These are phyloP conservation scores for Brachylomia viminalis DNA, from an alignment of 2,888 invertebrate genomes.

Conservation along the genomic window DNA sequence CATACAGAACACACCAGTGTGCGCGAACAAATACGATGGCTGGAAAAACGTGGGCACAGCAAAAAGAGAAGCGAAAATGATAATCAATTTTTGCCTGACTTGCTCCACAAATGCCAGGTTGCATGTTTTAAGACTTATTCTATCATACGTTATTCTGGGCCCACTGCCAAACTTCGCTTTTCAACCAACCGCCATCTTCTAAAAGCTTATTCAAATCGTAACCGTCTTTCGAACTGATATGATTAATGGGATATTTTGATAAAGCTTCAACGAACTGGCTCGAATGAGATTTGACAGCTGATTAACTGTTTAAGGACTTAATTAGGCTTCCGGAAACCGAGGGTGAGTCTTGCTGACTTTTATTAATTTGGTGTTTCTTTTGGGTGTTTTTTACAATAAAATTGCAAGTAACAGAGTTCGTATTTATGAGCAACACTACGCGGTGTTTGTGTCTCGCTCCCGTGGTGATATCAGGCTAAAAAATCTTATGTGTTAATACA, in stretches of 20 bases:
- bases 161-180: constrained; percentile 45
- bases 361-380: neutral
- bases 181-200: constrained; percentile 21
- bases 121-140: constrained; percentile 44
- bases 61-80: neutral
- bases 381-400: neutral
- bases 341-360: neutral
- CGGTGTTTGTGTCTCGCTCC: too few relatives aligned
- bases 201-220: constrained; percentile 44
- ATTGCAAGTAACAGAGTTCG: neutral
- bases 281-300: neutral
- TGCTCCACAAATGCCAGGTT: constrained; percentile 29
- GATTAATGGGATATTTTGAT: neutral
- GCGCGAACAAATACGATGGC: constrained; percentile 7
- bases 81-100: constrained; percentile 18
- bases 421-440: neutral
- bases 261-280: neutral
- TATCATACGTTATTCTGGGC: constrained; percentile 41
- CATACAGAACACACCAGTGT: neutral
- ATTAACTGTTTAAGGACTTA: neutral
- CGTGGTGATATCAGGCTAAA: too few relatives aligned
- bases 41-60: neutral
- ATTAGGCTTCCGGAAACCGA: neutral
- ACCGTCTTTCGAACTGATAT: constrained; percentile 15
- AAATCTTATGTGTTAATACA: too few relatives aligned